Percentiles rank a stretch among this genome's conserved stretches.
Conservation (phyloP, 1,140 invertebrate species). For the Octopus bimaculoides region DNA sequence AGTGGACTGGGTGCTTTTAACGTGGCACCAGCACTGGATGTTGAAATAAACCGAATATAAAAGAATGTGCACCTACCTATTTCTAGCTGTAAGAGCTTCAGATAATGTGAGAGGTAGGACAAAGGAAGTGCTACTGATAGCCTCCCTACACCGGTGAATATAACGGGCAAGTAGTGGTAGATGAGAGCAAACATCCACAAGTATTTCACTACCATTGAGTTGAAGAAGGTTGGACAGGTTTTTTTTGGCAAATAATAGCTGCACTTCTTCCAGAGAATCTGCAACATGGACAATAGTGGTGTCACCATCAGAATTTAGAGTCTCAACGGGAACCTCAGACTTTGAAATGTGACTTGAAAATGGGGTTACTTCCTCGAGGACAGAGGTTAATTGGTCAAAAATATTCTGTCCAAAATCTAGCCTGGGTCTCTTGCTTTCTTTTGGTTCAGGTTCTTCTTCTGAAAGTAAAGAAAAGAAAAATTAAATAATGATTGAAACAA, state of each 20-base stretch:
- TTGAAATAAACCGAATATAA: no score
- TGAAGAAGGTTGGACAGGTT: slow-evolving; percentile 67
- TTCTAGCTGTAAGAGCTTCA: slow-evolving; percentile 72
- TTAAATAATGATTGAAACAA: not conserved
- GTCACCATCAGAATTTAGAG: slow-evolving; percentile 49
- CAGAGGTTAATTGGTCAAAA: slow-evolving; percentile 58
- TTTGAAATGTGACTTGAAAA: slow-evolving; percentile 26
- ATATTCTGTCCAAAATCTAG: slow-evolving; percentile 56
- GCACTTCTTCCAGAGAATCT: slow-evolving; percentile 51
- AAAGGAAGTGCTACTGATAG: slow-evolving; percentile 67
- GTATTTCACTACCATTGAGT: slow-evolving; percentile 73
- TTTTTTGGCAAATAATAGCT: slow-evolving; percentile 60
- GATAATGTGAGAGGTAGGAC: slow-evolving; percentile 69
- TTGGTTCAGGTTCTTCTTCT: slow-evolving; percentile 31
- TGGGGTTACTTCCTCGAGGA: slow-evolving; percentile 51
- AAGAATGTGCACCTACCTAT: slow-evolving; percentile 51
- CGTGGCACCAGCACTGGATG: no score
- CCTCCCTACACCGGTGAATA: slow-evolving; percentile 70
- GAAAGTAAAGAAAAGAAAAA: slow-evolving; percentile 19
- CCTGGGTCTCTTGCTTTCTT: slow-evolving; percentile 50
- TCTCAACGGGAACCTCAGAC: slow-evolving; percentile 28
- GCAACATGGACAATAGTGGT: slow-evolving; percentile 45
- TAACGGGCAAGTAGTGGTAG: slow-evolving; percentile 75
- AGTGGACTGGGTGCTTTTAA: no score
- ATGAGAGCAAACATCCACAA: slow-evolving; percentile 73